Base-by-base conservation (phyloP, 2,888 invertebrate genomes). In the Diadegma fenestrale region DNA sequence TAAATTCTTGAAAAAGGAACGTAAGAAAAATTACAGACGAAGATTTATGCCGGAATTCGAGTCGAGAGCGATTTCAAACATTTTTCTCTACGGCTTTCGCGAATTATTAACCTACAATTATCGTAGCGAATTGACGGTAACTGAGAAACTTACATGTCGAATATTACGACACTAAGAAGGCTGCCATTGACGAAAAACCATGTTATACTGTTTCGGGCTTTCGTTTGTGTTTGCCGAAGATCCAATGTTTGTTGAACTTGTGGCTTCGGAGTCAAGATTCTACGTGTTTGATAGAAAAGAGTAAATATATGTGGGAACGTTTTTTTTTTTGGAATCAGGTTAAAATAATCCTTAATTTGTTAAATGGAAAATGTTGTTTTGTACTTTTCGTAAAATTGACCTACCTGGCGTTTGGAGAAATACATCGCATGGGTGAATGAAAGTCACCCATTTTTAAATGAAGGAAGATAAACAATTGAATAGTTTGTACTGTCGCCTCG, bases 141-240 rank as follows among this genome's bases (percentile, higher is more conserved):
- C 33, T 33, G 33, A 33, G 33, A 33, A 33, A 33, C 95, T 95
- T 93, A 96, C 96, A 96, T 93, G 90, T 96, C 96, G 90, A 95
- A 96, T 10, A 95, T 90, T 54, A 96, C 93, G 73, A 96, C 89
- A 17, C 95, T 89, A 43, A 96, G 92, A 41, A 96, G 89, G 12
- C 94, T 90, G n/a, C 94, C 93, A 90, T 96, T 96, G 19, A 96
- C 91, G 14, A 94, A 89, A 69, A 96, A 95, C 96, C 96, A 96
- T 87, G 95, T 94, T n/a, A 96, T 90, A 30, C 95, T 95, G 76
- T 91, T 94, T 8, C 94, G 94, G 3, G 95, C 94, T 90, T 95
- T 95, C 84, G 92, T 94, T 81, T 95, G 94, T 0, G 93, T 94
- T 88, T 95, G 95, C 71, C 94, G 95, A 14, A 95, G 87, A 79